phyloP scores from a whole-genome alignment of 1,140 invertebrate species.

The Zelostemma sp. region DNA sequence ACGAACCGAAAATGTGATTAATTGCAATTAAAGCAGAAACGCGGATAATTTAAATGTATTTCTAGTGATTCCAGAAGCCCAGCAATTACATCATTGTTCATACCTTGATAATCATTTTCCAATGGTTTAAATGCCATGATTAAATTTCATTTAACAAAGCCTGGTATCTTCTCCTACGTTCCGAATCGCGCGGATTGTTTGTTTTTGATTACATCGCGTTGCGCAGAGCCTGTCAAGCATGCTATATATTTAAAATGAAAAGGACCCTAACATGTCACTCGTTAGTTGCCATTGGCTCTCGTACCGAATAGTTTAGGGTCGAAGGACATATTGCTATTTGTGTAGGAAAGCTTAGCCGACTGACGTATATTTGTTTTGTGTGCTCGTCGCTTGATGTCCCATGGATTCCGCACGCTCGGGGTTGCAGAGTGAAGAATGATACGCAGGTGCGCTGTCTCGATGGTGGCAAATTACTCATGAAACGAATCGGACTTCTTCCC shows the following conservation, averaged over 20 bases:
- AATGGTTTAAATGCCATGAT: background rate
- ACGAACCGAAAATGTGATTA: background rate
- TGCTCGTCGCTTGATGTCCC: conserved; percentile 49
- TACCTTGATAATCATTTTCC: background rate
- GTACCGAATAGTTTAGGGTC: conserved; percentile 47
- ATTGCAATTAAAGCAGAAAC: too few species aligned
- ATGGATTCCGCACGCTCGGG: conserved; percentile 45
- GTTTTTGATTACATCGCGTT: background rate
- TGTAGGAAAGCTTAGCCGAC: conserved; percentile 38
- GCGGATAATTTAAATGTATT: too few species aligned
- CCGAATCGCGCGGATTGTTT: background rate
- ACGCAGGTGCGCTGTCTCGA: conserved; percentile 48
- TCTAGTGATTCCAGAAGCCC: background rate
- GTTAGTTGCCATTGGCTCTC: conserved; percentile 24
- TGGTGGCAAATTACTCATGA: conserved; percentile 52
- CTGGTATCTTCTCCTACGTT: background rate
- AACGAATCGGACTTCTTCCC: conserved; percentile 50
- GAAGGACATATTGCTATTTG: conserved; percentile 34
- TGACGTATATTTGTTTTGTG: conserved; percentile 53
- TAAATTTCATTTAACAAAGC: background rate
- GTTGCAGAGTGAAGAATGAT: conserved; percentile 49
- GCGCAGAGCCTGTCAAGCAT: background rate
- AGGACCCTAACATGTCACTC: background rate
- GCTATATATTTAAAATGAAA: background rate
- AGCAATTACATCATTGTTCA: background rate